Percentiles rank a stretch among this genome's conserved stretches.
phyloP scores from a whole-genome alignment of 2,113 vertebrate species.

The Lepisosteus oculatus region DNA sequence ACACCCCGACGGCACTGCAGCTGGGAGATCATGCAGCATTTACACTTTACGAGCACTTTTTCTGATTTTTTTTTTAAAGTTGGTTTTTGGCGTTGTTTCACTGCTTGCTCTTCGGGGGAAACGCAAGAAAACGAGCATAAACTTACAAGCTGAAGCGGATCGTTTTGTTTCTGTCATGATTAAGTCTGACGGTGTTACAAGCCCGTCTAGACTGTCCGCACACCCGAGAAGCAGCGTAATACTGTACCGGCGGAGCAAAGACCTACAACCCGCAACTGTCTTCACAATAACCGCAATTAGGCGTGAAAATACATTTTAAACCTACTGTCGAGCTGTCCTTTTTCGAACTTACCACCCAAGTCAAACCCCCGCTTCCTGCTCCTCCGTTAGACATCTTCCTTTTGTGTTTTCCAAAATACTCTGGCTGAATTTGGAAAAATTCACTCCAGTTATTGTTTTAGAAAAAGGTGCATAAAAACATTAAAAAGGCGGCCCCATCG shows the following conservation, averaged over 20 bases:
- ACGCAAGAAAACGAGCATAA: no score
- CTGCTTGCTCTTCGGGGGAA: no score
- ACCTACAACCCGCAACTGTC: not conserved
- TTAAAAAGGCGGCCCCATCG: slow-evolving; percentile 38
- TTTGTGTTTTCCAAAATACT: slow-evolving; percentile 50
- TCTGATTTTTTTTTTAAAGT: not conserved
- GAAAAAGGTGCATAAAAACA: slow-evolving; percentile 32
- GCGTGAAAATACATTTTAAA: not conserved
- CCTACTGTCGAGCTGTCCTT: not conserved
- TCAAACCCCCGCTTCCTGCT: slow-evolving; percentile 70
- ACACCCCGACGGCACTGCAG: no score
- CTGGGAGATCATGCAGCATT: no score
- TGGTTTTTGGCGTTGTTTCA: not conserved
- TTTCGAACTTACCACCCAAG: slow-evolving; percentile 76
- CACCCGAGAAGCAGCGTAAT: no score
- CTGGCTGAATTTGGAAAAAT: slow-evolving; percentile 32
- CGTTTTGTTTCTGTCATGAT: no score
- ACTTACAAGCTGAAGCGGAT: no score
- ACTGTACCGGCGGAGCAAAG: no score
- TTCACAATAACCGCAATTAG: not conserved
- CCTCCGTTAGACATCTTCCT: slow-evolving; percentile 89
- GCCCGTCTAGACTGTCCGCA: no score
- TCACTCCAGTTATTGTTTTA: slow-evolving; percentile 22
- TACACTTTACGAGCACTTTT: no score
- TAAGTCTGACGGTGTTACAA: no score